phyloP scores from a whole-genome alignment of 2,113 vertebrate species.

The Centropristis striata region DNA sequence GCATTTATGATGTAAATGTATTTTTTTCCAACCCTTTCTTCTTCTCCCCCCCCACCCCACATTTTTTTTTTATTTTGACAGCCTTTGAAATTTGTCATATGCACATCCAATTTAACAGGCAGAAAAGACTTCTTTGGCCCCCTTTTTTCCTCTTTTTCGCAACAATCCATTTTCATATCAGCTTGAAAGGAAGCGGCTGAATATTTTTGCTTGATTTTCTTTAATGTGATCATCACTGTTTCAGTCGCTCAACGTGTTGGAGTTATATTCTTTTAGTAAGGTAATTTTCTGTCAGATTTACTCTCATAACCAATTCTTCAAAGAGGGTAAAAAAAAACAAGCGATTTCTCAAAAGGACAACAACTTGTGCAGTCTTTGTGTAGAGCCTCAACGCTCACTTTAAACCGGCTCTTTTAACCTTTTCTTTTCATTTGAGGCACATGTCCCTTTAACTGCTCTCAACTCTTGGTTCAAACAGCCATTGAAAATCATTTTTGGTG shows the following conservation, averaged over 20 bases:
- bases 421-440: conserved; percentile 29
- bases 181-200: conserved; percentile 74
- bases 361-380: neutral
- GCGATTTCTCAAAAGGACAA: conserved; percentile 45
- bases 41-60: conserved; percentile 35
- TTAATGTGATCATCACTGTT: conserved; percentile 71
- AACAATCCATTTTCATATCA: conserved; percentile 73
- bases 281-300: conserved; percentile 74
- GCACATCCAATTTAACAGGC: conserved; percentile 95
- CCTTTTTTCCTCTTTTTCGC: conserved; percentile 59
- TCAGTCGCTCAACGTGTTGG: conserved; percentile 51
- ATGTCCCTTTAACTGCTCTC: conserved; percentile 3
- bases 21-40: conserved; percentile 81
- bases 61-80: conserved; percentile 87
- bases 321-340: conserved; percentile 52
- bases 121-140: conserved; percentile 83
- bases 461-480: neutral
- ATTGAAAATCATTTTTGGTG: conserved; percentile 4
- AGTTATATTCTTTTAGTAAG: conserved; percentile 69
- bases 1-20: conserved; percentile 98
- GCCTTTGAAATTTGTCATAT: conserved; percentile 97
- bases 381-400: conserved; percentile 4
- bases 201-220: conserved; percentile 74
- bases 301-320: conserved; percentile 63
- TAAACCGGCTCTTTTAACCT: conserved; percentile 16